Evolutionary conservation across 1,140 invertebrate species (phyloP).

Genomic region (Atta texana): DNA sequence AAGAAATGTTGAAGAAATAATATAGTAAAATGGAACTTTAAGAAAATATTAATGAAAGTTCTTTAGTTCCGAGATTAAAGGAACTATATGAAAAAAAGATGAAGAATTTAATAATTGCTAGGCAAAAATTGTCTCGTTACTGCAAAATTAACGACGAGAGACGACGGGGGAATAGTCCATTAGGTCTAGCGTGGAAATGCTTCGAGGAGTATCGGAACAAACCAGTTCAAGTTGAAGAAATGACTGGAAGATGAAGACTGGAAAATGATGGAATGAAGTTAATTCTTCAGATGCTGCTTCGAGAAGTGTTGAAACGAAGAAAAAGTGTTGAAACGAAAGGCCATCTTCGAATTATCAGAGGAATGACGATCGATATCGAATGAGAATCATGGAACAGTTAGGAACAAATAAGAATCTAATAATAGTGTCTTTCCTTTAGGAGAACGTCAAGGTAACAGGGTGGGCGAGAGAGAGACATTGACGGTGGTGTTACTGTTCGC

Average conservation of each 20-base stretch:
- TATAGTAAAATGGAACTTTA: not conserved
- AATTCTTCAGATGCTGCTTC: constrained; percentile 17
- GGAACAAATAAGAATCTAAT: constrained; percentile 55
- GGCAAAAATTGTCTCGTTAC: not conserved
- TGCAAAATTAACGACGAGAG: not conserved
- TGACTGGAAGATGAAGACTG: not conserved
- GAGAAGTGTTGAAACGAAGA: not conserved
- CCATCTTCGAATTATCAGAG: constrained; percentile 10
- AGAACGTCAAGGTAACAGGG: constrained; percentile 20
- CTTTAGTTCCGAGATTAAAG: not conserved
- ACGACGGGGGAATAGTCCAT: not conserved
- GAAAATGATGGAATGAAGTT: not conserved
- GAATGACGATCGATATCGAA: not conserved
- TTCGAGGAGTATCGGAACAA: not conserved
- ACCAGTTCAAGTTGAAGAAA: not conserved
- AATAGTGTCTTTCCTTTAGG: constrained; percentile 42
- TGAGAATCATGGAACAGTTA: constrained; percentile 33
- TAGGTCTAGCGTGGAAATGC: not conserved
- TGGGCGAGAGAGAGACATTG: not conserved
- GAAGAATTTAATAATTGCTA: constrained; percentile 22
- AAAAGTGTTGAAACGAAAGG: not conserved
- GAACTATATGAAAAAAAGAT: not conserved
- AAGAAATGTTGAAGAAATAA: not conserved
- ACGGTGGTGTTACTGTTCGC: constrained; percentile 12
- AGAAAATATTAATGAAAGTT: not conserved